Conservation (phyloP, 2,888 invertebrate species). For the Polydrusus tereticollis region DNA sequence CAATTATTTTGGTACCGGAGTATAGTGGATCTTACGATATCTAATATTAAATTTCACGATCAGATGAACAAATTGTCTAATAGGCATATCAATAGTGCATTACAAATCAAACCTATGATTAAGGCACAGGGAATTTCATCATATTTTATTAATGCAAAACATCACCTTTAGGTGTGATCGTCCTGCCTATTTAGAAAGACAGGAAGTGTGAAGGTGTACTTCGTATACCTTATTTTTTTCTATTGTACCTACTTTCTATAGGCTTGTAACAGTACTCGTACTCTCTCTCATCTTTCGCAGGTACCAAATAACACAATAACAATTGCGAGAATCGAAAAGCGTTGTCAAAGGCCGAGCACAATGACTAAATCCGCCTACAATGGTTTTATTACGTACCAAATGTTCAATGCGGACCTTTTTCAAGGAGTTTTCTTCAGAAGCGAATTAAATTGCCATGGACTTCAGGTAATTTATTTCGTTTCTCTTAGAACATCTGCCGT, state of each 20-base stretch:
- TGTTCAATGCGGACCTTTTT: slow-evolving; percentile 14
- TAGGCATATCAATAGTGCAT: slow-evolving; percentile 16
- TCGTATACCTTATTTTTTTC: slow-evolving; percentile 2
- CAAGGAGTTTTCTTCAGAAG: neutral
- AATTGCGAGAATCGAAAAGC: slow-evolving; percentile 21
- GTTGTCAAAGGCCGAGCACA: slow-evolving; percentile 15
- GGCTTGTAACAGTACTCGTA: slow-evolving; percentile 15
- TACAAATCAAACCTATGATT: neutral
- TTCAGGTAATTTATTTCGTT: slow-evolving; percentile 16
- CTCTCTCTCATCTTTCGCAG: slow-evolving; percentile 3
- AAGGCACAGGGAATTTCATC: neutral
- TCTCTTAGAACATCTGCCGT: slow-evolving; percentile 3
- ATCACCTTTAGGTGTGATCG: slow-evolving; percentile 28
- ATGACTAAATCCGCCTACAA: slow-evolving; percentile 23
- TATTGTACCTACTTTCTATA: slow-evolving; percentile 20
- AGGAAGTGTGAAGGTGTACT: slow-evolving; percentile 37
- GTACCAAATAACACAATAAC: slow-evolving; percentile 27
- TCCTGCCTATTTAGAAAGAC: slow-evolving; percentile 18
- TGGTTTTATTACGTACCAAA: slow-evolving; percentile 29
- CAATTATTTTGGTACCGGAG: too few relatives aligned
- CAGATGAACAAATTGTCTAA: neutral
- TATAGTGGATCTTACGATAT: too few relatives aligned
- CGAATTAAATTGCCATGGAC: slow-evolving; percentile 5
- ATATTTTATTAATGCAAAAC: slow-evolving; percentile 1
- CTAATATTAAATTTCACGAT: neutral